Percentiles rank a stretch among this genome's conserved stretches.
phyloP scores from a whole-genome alignment of 2,888 invertebrate genomes.

The Gastrophysa polygoni region DNA sequence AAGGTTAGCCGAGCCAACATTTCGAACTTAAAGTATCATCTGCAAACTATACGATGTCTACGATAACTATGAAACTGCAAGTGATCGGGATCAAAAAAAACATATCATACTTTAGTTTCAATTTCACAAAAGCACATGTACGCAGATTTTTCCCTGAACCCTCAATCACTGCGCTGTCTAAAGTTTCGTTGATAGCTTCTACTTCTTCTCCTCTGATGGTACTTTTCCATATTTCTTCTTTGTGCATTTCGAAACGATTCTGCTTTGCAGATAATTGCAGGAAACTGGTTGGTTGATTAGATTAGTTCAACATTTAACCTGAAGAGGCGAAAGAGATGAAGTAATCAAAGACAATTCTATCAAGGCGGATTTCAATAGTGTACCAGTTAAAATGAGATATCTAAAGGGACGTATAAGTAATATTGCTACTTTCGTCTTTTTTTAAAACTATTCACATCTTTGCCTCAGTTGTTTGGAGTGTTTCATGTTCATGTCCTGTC shows the following conservation, averaged over 20 bases:
- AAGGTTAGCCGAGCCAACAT: too few species aligned
- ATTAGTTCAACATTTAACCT: constrained; percentile 27
- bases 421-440: constrained; percentile 16
- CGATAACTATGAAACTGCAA: too few species aligned
- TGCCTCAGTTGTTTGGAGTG: constrained; percentile 47
- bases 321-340: constrained; percentile 20
- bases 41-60: too few species aligned
- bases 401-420: constrained; percentile 3
- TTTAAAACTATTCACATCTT: constrained; percentile 39
- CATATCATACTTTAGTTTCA: too few species aligned
- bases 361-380: not conserved
- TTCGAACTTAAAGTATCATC: too few species aligned
- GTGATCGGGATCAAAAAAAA: too few species aligned
- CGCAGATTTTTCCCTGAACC: too few species aligned
- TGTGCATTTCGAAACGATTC: not conserved
- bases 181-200: too few species aligned
- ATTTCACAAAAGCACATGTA: too few species aligned
- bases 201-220: too few species aligned
- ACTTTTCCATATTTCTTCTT: too few species aligned
- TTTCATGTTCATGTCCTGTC: constrained; percentile 39
- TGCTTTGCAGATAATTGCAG: not conserved
- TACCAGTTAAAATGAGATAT: constrained; percentile 6
- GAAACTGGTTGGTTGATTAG: not conserved
- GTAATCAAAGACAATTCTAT: constrained; percentile 27
- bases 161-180: too few species aligned